Evolutionary conservation across 2,888 invertebrate species (phyloP), one percentile per base, ranked within the genome.

Genomic region (Drosophila lacicola): DNA sequence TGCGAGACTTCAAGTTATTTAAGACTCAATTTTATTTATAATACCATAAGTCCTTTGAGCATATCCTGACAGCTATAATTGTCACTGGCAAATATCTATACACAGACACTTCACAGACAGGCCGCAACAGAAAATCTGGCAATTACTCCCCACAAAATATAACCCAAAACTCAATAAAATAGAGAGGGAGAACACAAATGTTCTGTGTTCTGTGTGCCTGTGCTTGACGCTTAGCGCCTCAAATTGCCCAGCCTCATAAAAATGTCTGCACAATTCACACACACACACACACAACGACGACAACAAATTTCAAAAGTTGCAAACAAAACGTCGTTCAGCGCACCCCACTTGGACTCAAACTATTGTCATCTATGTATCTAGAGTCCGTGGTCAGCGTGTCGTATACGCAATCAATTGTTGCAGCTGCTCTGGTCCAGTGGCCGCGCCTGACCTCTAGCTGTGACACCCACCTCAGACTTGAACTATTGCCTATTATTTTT

Each of bases 371-470:
- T 66, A 29, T 29, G 47, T 58, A 65, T 67, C 29, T 8, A 51
- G 39, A 60, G 80, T 68, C 50, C 42, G 63, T 67, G 74, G 84
- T 74, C 78, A 64, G 65, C 77, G 73, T 72, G 76, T 71, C 83
- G 88, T 82, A 86, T 83, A 83, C 86, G 87, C 82, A 86, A 88
- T 88, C 86, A 83, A 82, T 86, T 80, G 74, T 70, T 88, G 88
- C 88, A 82, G 68, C 73, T 63, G 25, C 65, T 39, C 44, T 51
- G 78, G 46, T 64, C 75, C 68, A 51, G 25, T 58, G 78, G 25
- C 45, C 51, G 46, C 50, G 64, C 19, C 55, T 74, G 75, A 76
- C 78, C 75, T 64, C 61, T 62, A 34, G 36, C 17, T 46, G 33
- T 50, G 54, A 34, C 65, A 54, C 29, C 51, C 17, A 42, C 10